A percentile compares a stretch with the other conserved stretches of the same genome.
Evolutionary conservation across 2,113 vertebrate genomes (phyloP).

Genomic region (Scatophagus argus): DNA sequence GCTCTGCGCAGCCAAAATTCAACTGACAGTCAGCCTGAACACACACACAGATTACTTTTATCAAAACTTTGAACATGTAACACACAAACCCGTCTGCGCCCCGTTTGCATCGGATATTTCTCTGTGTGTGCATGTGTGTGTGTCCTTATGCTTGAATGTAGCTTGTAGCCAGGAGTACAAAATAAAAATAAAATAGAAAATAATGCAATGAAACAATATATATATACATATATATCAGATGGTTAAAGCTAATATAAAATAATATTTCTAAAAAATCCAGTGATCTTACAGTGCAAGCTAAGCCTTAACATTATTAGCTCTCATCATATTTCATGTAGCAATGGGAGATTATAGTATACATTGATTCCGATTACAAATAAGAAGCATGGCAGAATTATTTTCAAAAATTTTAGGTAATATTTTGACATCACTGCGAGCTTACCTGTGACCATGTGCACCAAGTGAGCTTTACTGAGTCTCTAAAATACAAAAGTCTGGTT

Average conservation of each 20-base stretch:
- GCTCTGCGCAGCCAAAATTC: slow-evolving; percentile 13
- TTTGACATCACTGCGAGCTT: slow-evolving; percentile 25
- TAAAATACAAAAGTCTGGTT: not conserved
- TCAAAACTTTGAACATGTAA: not conserved
- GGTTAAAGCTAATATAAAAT: not conserved
- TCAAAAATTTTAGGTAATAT: not conserved
- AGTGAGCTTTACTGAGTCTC: slow-evolving; percentile 20
- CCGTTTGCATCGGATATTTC: not conserved
- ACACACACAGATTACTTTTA: not conserved
- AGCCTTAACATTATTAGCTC: not conserved
- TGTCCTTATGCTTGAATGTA: not conserved
- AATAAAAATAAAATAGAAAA: not conserved
- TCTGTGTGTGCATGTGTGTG: not conserved
- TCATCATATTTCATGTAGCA: slow-evolving; percentile 8
- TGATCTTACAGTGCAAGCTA: not conserved
- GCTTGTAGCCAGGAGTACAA: not conserved
- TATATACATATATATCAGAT: not conserved
- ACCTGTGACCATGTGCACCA: slow-evolving; percentile 57
- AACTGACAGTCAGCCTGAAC: not conserved
- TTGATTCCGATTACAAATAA: not conserved
- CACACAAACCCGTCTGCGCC: too few species aligned
- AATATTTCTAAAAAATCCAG: not conserved
- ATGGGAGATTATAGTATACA: not conserved
- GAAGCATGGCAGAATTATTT: not conserved
- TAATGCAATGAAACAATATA: not conserved